Evolutionary conservation across 53 echinoderm and acorn worm species (phyloP), one percentile per base, ranked within the genome.

Genomic region (Crossaster papposus): DNA sequence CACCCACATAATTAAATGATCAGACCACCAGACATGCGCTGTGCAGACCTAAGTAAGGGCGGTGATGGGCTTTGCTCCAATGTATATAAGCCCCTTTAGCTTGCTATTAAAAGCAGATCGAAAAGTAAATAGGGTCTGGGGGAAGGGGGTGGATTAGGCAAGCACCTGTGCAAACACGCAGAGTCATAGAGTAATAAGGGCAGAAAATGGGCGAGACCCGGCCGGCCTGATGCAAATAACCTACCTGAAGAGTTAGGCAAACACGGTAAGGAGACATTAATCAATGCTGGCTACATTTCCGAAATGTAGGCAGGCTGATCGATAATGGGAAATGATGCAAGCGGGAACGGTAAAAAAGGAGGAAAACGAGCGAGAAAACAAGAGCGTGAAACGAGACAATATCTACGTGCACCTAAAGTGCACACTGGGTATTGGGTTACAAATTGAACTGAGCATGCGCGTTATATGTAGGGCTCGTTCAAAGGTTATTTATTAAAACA

Each of bases 271-370:
- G 13, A 37, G 83, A 65, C 83, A 28, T 65, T 83, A 70, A 83
- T 83, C 83, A 65, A 83, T 81, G 34, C 15, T 44, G 68, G 70
- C 36, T 36, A 65, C 83, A 83, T 83, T 83, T 83, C 68, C 65
- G 83, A 83, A 70, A 83, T 83, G 81, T 74, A 34, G 22, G 30
- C 81, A 81, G 30, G 51, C 33, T 58, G 81, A 81, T 81, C 81
- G 63, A 81, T 81, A 33, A 30, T 30, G 17, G 68, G 38, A 70
- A 68, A 38, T 65, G 68, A 23, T 38, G 35, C 23, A 22, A 20
- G 36, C 14, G 65, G 68, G 65, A 22, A 64, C 62, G 32, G 54
- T 58, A 36, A 28, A 34, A 34, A 20, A 81, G 30, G n/a, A n/a
- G n/a, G n/a, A n/a, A n/a, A n/a, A n/a, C n/a, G n/a, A n/a, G n/a